Percentiles rank a stretch among this genome's conserved stretches.
Conservation (phyloP, 2,888 invertebrate species). For the Euproctis similis region DNA sequence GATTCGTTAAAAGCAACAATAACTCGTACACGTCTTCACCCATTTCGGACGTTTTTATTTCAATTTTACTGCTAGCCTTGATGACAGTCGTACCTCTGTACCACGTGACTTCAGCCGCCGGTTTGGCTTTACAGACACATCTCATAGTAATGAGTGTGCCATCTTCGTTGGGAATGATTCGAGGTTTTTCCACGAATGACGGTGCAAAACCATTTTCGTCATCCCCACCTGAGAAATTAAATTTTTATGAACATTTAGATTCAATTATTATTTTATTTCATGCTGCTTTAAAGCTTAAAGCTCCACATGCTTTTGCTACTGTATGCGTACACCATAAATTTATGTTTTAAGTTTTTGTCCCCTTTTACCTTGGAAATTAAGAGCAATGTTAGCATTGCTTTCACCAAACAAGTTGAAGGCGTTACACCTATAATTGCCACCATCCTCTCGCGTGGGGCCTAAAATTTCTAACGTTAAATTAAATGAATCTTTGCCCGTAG, state of each 20-base stretch:
- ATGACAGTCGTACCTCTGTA: slow-evolving; percentile 91
- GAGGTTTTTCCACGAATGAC: slow-evolving; percentile 98
- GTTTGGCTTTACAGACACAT: slow-evolving; percentile 96
- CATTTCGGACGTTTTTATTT: slow-evolving; percentile 83
- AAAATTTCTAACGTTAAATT: slow-evolving; percentile 94
- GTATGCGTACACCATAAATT: slow-evolving; percentile 64
- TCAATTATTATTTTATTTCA: slow-evolving; percentile 31
- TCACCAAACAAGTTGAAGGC: slow-evolving; percentile 99
- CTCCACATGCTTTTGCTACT: slow-evolving; percentile 66
- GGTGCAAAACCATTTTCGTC: slow-evolving; percentile 96
- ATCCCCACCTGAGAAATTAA: slow-evolving; percentile 83
- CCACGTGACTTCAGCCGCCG: slow-evolving; percentile 96
- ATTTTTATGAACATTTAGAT: slow-evolving; percentile 16
- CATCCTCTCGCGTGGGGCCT: slow-evolving; percentile 96
- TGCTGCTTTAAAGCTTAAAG: slow-evolving; percentile 64
- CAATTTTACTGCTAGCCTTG: slow-evolving; percentile 88
- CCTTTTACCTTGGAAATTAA: slow-evolving; percentile 97
- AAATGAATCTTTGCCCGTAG: slow-evolving; percentile 92
- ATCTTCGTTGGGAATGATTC: slow-evolving; percentile 98
- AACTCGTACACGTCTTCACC: slow-evolving; percentile 92
- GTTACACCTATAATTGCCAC: slow-evolving; percentile 99
- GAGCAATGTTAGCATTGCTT: slow-evolving; percentile 99
- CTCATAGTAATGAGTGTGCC: slow-evolving; percentile 98
- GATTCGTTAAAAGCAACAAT: slow-evolving; percentile 77
- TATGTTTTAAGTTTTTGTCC: slow-evolving; percentile 21